phyloP scores from a whole-genome alignment of 2,113 vertebrate species.

The Oreochromis tanganicae region DNA sequence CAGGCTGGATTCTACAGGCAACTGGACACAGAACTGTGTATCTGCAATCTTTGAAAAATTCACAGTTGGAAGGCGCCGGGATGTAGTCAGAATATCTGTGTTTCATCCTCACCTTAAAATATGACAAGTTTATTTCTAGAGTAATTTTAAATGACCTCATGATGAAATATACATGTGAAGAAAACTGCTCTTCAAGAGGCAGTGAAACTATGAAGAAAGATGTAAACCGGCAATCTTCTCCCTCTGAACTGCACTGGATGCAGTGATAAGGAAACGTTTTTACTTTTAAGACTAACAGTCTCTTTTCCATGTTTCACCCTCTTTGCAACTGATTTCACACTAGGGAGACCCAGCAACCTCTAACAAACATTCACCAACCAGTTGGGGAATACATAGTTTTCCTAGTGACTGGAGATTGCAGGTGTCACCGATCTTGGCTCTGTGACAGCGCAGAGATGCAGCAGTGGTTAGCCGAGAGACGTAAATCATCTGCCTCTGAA shows the following conservation, averaged over 20 bases:
- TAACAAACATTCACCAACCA: background rate
- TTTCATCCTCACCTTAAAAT: background rate
- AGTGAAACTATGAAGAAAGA: background rate
- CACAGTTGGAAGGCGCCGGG: background rate
- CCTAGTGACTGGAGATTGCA: background rate
- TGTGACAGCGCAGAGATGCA: background rate
- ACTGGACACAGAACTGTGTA: background rate
- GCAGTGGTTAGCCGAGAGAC: background rate
- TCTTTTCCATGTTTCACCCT: background rate
- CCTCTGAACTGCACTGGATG: background rate
- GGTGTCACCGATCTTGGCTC: background rate
- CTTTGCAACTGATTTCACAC: background rate
- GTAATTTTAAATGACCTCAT: background rate
- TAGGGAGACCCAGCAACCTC: background rate
- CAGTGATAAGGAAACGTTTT: background rate
- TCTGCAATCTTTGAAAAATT: background rate
- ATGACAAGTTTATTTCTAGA: background rate
- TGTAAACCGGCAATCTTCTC: background rate
- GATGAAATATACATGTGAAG: background rate
- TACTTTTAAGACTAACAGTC: background rate
- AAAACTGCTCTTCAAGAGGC: background rate
- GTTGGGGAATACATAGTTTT: background rate
- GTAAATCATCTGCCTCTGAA: background rate
- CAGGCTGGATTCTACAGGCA: background rate
- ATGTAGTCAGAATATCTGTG: background rate